Evolutionary conservation across 1,140 invertebrate genomes (phyloP).

Genomic region (Lepidostoma basale): DNA sequence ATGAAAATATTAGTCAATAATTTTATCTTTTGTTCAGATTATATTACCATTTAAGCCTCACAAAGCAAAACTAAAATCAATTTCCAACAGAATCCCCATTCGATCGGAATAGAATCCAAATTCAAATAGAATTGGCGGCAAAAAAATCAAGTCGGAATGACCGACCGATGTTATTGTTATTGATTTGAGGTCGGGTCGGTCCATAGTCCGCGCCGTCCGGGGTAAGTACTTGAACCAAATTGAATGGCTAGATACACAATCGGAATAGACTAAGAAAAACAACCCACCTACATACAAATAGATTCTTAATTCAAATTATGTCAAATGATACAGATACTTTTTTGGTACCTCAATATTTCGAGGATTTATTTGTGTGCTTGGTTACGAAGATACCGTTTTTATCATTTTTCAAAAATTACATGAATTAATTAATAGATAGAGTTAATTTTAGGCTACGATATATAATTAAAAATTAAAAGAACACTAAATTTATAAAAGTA

Average conservation of each 20-base stretch:
- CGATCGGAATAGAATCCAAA: slow-evolving; percentile 9
- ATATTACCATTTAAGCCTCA: slow-evolving; percentile 16
- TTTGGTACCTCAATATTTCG: too few relatives aligned
- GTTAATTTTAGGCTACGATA: too few relatives aligned
- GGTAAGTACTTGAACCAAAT: slow-evolving; percentile 7
- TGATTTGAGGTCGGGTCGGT: slow-evolving; percentile 18
- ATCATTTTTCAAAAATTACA: too few relatives aligned
- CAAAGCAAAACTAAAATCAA: slow-evolving; percentile 26
- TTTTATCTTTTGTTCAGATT: slow-evolving; percentile 3
- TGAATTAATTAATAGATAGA: too few relatives aligned
- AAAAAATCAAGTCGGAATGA: slow-evolving; percentile 12
- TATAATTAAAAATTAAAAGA: too few relatives aligned
- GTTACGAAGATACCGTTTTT: too few relatives aligned
- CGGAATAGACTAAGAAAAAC: neutral
- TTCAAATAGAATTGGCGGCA: slow-evolving; percentile 25
- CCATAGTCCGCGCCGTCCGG: neutral
- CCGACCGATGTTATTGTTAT: slow-evolving; percentile 19
- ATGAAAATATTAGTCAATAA: too few relatives aligned
- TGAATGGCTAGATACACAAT: neutral
- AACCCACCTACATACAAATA: too few relatives aligned
- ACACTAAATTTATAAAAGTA: too few relatives aligned
- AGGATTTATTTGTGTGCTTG: too few relatives aligned
- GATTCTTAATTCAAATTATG: too few relatives aligned
- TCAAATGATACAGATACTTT: too few relatives aligned
- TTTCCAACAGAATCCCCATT: slow-evolving; percentile 11